phyloP scores from a whole-genome alignment of 2,797 vertebrate genomes.

The Crax fasciolata region DNA sequence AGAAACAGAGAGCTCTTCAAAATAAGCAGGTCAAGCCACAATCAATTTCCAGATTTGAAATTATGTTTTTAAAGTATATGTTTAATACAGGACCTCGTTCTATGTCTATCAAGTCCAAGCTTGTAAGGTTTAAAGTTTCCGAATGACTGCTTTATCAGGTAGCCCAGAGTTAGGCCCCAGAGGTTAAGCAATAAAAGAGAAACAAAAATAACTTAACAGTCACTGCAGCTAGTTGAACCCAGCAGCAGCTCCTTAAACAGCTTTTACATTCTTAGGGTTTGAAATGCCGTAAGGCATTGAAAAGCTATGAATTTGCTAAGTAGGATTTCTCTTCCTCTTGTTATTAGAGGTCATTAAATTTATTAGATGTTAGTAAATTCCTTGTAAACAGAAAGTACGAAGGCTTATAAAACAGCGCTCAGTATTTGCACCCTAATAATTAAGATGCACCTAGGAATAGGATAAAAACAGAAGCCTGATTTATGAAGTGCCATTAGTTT shows the following conservation, averaged over 20 bases:
- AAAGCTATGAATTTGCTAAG: constrained; percentile 80
- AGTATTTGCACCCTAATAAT: constrained; percentile 76
- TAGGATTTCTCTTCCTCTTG: constrained; percentile 78
- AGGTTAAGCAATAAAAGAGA: constrained; percentile 81
- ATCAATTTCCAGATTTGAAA: constrained; percentile 78
- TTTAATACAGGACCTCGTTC: constrained; percentile 57
- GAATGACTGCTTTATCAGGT: constrained; percentile 63
- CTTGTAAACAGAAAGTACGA: constrained; percentile 81
- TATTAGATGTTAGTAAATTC: constrained; percentile 76
- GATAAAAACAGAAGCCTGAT: constrained; percentile 69
- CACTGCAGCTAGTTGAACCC: constrained; percentile 72
- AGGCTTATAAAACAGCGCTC: constrained; percentile 71
- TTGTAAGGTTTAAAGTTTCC: constrained; percentile 45
- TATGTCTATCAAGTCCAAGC: constrained; percentile 56
- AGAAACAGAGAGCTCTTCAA: constrained; percentile 48
- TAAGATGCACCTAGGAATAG: constrained; percentile 59
- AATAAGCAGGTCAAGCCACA: constrained; percentile 71
- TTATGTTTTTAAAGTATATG: constrained; percentile 75
- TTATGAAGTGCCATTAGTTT: constrained; percentile 66
- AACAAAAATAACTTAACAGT: constrained; percentile 78
- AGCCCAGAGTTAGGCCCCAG: constrained; percentile 69
- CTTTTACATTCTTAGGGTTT: constrained; percentile 61
- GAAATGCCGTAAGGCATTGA: constrained; percentile 73
- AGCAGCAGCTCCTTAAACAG: constrained; percentile 65
- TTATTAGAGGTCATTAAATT: constrained; percentile 79